A percentile compares a stretch with the other conserved stretches of the same genome.
phyloP scores from a whole-genome alignment of 2,797 vertebrate genomes.

The Philypnodon macrostomus region DNA sequence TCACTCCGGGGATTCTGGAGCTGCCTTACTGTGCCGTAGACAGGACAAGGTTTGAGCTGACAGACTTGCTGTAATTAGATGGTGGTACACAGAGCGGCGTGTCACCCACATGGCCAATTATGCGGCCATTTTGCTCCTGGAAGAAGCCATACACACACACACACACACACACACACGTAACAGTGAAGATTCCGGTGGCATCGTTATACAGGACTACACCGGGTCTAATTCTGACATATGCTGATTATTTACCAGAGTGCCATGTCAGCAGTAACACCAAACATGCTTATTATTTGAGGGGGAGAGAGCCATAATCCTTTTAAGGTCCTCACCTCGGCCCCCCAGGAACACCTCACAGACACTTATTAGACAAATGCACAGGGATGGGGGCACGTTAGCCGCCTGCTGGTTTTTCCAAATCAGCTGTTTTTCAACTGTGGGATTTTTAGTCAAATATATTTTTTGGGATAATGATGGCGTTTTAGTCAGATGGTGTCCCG shows the following conservation, averaged over 20 bases:
- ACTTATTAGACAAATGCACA: slow-evolving; percentile 14
- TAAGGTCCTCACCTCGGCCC: slow-evolving; percentile 36
- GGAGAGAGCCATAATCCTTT: slow-evolving; percentile 46
- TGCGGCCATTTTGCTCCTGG: slow-evolving; percentile 78
- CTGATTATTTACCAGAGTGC: slow-evolving; percentile 64
- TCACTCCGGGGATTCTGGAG: slow-evolving; percentile 79
- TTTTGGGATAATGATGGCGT: too few species aligned
- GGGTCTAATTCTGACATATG: slow-evolving; percentile 70
- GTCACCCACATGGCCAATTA: slow-evolving; percentile 81
- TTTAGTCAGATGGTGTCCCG: too few species aligned
- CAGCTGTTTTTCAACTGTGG: too few species aligned
- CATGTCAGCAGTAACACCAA: slow-evolving; percentile 56
- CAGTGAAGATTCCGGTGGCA: slow-evolving; percentile 48
- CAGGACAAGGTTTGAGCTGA: slow-evolving; percentile 73
- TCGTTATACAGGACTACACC: slow-evolving; percentile 66
- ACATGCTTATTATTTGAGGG: slow-evolving; percentile 54
- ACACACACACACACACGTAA: slow-evolving; percentile 33
- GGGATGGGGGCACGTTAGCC: background rate
- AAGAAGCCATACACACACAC: slow-evolving; percentile 56
- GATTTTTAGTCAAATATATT: too few species aligned
- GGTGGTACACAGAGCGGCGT: slow-evolving; percentile 76
- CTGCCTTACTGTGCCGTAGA: slow-evolving; percentile 68
- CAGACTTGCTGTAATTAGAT: slow-evolving; percentile 81
- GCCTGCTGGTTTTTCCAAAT: slow-evolving; percentile 10
- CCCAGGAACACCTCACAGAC: slow-evolving; percentile 17